Evolutionary conservation across 2,113 vertebrate species (phyloP).

Genomic region (Lycocorax pyrrhopterus): DNA sequence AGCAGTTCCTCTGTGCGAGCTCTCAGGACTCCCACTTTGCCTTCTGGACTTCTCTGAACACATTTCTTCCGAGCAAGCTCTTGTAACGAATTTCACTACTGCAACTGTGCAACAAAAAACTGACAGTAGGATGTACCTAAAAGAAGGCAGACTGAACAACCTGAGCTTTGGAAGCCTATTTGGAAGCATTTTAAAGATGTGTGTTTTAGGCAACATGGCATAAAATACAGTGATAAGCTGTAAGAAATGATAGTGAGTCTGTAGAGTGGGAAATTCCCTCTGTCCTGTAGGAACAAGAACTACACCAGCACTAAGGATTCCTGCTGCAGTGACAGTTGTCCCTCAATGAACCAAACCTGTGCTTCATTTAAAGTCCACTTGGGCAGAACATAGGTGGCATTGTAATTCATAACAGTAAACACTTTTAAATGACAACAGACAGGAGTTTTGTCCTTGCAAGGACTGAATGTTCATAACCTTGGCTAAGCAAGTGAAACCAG

Average conservation of each 20-base stretch:
- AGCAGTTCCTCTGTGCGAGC: neutral
- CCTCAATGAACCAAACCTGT: neutral
- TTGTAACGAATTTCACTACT: neutral
- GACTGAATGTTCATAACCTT: neutral
- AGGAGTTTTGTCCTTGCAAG: neutral
- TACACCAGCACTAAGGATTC: neutral
- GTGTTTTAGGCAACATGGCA: neutral
- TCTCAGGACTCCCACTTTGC: neutral
- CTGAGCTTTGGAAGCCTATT: neutral
- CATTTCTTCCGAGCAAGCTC: neutral
- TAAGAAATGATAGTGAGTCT: neutral
- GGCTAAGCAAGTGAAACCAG: neutral
- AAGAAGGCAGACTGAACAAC: neutral
- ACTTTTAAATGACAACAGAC: neutral
- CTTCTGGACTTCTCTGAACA: neutral
- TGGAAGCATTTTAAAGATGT: neutral
- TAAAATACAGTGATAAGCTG: neutral
- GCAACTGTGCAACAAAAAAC: neutral
- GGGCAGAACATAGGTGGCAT: neutral
- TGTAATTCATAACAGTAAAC: neutral
- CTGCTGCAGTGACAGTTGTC: neutral
- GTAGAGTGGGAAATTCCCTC: neutral
- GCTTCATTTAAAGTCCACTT: neutral
- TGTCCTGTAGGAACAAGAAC: fast-evolving
- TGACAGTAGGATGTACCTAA: neutral